These are phyloP conservation scores for Notocelia uddmanniana DNA, from an alignment of 2,888 invertebrate species.

Conservation along the genomic window DNA sequence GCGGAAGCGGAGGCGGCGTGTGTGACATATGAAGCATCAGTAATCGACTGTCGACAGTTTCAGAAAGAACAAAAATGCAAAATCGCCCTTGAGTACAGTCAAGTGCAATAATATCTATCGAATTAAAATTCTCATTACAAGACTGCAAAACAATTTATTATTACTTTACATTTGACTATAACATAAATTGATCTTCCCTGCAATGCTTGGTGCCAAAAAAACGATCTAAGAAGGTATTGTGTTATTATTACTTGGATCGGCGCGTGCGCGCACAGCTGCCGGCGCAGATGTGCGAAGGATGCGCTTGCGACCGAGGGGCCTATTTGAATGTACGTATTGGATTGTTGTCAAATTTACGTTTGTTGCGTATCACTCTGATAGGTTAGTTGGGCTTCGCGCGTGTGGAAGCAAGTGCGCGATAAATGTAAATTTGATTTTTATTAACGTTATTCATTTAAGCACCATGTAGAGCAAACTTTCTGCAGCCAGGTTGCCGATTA, in stretches of 20 bases:
- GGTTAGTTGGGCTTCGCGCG: not conserved
- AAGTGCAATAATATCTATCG: too few species aligned
- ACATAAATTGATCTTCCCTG: not conserved
- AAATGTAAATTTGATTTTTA: not conserved
- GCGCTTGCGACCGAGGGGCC: conserved; percentile 40
- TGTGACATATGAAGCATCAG: too few species aligned
- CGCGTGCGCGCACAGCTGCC: conserved; percentile 64
- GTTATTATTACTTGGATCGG: conserved; percentile 27
- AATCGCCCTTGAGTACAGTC: too few species aligned
- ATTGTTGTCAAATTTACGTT: not conserved
- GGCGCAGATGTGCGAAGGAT: conserved; percentile 62
- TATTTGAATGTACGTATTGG: not conserved
- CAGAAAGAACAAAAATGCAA: too few species aligned
- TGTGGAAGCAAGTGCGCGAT: not conserved
- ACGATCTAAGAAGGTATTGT: conserved; percentile 29
- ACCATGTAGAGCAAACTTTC: not conserved
- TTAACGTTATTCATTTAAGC: not conserved
- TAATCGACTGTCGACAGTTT: too few species aligned
- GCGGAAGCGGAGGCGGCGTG: too few species aligned
- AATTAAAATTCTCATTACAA: not conserved
- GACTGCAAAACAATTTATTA: not conserved
- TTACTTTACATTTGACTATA: not conserved
- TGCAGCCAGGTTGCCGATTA: not conserved
- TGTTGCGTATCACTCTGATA: not conserved
- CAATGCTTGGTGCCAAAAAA: conserved; percentile 22